Percentiles rank a stretch among this genome's conserved stretches.
These are phyloP conservation scores for Marmota flaviventris DNA, from an alignment of 2,113 vertebrate genomes.

Conservation along the genomic window DNA sequence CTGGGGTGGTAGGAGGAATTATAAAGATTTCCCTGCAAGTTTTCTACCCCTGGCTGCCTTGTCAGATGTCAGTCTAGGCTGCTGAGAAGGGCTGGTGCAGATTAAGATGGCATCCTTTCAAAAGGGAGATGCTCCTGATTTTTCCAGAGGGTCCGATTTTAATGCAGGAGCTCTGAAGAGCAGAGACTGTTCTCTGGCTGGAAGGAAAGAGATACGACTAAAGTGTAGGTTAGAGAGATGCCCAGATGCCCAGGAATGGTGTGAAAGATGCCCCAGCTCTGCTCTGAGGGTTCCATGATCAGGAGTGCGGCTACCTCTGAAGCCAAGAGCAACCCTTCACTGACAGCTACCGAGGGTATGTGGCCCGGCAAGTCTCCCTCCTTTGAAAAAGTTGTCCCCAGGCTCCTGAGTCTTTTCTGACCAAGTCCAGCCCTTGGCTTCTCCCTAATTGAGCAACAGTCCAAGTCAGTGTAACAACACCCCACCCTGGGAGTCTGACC, in stretches of 20 bases:
- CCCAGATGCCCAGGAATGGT: no score
- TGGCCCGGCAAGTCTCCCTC: accelerated
- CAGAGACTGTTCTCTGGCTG: background rate
- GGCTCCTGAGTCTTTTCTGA: background rate
- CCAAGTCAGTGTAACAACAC: no score
- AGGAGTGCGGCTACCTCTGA: no score
- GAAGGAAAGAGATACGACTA: background rate
- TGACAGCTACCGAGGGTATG: accelerated
- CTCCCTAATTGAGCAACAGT: background rate
- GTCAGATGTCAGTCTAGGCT: background rate
- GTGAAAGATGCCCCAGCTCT: no score
- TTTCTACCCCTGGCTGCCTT: no score
- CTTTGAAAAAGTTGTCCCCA: background rate
- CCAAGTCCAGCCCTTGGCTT: no score
- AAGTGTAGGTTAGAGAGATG: accelerated
- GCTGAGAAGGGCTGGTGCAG: no score
- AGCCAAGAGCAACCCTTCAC: accelerated
- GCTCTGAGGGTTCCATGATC: no score
- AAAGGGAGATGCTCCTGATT: background rate
- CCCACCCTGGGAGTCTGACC: no score
- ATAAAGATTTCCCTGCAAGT: background rate
- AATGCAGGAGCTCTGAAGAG: background rate
- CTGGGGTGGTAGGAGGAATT: background rate
- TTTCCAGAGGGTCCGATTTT: background rate
- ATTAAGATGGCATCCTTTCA: background rate